Conservation (phyloP, 2,888 invertebrate species). For the Notocelia uddmanniana region DNA sequence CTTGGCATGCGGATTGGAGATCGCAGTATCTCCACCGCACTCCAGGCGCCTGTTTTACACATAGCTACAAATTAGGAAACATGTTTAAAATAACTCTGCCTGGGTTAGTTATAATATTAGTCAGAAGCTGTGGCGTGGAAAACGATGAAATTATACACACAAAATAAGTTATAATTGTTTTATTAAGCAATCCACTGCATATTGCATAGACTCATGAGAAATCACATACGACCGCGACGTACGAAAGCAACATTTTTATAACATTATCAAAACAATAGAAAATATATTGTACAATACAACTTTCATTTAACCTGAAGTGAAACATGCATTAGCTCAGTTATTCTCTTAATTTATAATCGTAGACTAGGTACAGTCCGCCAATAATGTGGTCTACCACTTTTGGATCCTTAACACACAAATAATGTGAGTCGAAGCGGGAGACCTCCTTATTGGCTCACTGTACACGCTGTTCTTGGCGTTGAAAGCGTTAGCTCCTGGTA, state of each 20-base stretch:
- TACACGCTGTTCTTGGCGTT: not conserved
- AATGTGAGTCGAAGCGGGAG: no score
- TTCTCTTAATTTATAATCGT: not conserved
- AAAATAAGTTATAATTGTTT: conserved; percentile 21
- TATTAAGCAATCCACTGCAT: conserved; percentile 43
- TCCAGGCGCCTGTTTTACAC: no score
- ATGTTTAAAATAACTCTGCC: no score
- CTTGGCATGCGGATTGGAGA: no score
- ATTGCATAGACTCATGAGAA: conserved; percentile 17
- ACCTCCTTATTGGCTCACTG: no score
- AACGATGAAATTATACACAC: conserved; percentile 8
- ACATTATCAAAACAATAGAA: conserved; percentile 16
- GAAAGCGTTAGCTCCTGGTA: not conserved
- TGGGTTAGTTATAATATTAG: no score
- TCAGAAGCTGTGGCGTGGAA: not conserved
- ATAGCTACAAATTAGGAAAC: no score
- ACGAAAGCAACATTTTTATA: conserved; percentile 30
- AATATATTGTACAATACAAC: conserved; percentile 18
- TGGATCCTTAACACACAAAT: no score
- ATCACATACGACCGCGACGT: conserved; percentile 21
- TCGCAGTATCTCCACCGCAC: no score
- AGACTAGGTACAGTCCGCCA: no score
- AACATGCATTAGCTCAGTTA: conserved; percentile 4
- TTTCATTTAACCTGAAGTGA: not conserved
- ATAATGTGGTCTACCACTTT: no score